Base-by-base conservation (phyloP, 2,113 vertebrate genomes). In the Brienomyrus brachyistius region DNA sequence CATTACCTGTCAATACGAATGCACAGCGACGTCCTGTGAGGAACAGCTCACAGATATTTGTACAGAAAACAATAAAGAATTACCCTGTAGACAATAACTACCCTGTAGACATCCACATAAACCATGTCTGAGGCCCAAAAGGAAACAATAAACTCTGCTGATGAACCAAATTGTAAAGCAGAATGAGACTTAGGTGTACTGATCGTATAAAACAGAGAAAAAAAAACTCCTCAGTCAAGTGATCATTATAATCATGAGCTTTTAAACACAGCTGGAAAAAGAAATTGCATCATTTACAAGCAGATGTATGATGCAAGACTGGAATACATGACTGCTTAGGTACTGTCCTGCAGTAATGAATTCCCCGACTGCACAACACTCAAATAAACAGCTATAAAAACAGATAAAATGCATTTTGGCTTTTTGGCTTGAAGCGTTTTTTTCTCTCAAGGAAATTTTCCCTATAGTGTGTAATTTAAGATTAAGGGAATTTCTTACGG, bases 251-350 rank as follows among this genome's bases (percentile, higher is more conserved):
- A 84, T 48, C 40, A 47, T 13, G 15, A 45, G 82, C 82, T 11
- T 84, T 87, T 87, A 87, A 87, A 40, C 50, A 54, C 85, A 87
- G 85, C 85, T 87, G 51, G 51, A 40, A 40, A 87, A 86, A 84
- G 21, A n/a, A 45, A 54, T 54, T 54, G 51, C 85, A 21, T 87
- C 85, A 87, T 52, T 87, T 54, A 87, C 51, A 87, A 84, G 82
- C 82, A 84, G 82, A 47, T 84, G 82, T 48, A 45, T 84, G 40
- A 23, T n/a, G 82, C 8, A 84, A 45, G 82, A 48, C 23, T 47
- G 82, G 77, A 82, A 82, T 45, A 13, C 77, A n/a, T n/a, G 82
- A 47, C 21, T 43, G 19, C 43, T 48, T 23, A 47, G 7, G 9
- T 48, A 43, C 82, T 84, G 82, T 3, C 82, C 23, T 45, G n/a